phyloP scores from a whole-genome alignment of 92 coral and sea anemone species.

The Umimayanthus kanabou region DNA sequence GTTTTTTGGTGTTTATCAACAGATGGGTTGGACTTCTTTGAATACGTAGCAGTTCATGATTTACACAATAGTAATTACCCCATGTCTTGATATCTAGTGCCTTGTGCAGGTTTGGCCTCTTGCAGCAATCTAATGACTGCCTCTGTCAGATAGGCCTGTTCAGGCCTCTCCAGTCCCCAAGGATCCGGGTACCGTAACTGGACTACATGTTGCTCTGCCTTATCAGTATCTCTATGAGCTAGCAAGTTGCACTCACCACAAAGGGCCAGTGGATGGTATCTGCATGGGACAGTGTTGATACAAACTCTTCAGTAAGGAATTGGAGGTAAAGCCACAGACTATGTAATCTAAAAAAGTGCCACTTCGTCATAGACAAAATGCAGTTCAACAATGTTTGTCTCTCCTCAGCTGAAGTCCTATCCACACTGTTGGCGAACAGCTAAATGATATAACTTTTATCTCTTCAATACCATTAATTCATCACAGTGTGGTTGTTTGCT shows the following conservation, averaged over 20 bases:
- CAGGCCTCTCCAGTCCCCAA: constrained; percentile 85
- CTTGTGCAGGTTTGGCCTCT: constrained; percentile 94
- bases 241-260: constrained; percentile 82
- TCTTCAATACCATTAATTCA: too few relatives aligned
- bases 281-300: constrained; percentile 2
- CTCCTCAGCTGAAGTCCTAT: too few relatives aligned
- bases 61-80: constrained; percentile 59
- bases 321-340: too few relatives aligned
- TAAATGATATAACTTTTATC: too few relatives aligned
- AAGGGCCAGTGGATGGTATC: constrained; percentile 65
- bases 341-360: too few relatives aligned
- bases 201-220: constrained; percentile 78
- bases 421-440: too few relatives aligned
- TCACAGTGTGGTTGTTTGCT: too few relatives aligned
- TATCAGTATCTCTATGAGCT: constrained; percentile 77
- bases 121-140: constrained; percentile 89
- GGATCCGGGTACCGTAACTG: constrained; percentile 93
- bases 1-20: background rate
- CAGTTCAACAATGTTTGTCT: too few relatives aligned
- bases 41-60: background rate
- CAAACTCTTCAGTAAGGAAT: background rate
- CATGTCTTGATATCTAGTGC: constrained; percentile 79
- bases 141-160: constrained; percentile 91
- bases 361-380: too few relatives aligned
- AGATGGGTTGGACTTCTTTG: too few relatives aligned